A percentile compares a stretch with the other conserved stretches of the same genome.
phyloP scores from a whole-genome alignment of 2,888 invertebrate species.

The Pammene fasciana region DNA sequence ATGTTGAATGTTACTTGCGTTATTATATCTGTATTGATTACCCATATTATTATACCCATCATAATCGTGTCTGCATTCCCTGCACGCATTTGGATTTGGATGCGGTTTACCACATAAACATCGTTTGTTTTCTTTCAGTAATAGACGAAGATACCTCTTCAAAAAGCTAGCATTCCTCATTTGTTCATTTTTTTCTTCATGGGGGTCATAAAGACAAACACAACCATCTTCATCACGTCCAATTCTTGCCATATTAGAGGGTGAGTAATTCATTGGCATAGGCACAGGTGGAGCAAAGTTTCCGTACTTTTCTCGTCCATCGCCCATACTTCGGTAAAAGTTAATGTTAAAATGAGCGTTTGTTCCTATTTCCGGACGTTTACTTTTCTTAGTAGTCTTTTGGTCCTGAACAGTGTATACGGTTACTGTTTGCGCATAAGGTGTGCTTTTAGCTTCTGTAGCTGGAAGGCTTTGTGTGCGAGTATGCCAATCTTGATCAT shows the following conservation, averaged over 20 bases:
- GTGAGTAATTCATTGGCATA: background rate
- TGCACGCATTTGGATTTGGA: background rate
- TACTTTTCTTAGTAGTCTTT: background rate
- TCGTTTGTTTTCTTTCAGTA: conserved; percentile 13
- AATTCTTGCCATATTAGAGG: background rate
- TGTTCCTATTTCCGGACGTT: background rate
- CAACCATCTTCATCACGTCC: conserved; percentile 27
- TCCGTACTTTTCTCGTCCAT: conserved; percentile 10
- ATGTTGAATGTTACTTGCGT: background rate
- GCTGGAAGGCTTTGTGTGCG: background rate
- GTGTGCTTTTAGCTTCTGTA: background rate
- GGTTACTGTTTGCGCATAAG: background rate
- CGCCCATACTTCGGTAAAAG: conserved; percentile 25
- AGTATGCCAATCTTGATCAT: background rate
- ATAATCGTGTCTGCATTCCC: background rate
- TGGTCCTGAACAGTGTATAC: conserved; percentile 8
- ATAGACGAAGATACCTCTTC: conserved; percentile 9
- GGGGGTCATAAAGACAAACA: conserved; percentile 10
- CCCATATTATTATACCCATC: background rate
- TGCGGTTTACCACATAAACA: conserved; percentile 3
- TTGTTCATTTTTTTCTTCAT: background rate
- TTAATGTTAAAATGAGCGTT: conserved; percentile 10
- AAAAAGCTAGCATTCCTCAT: background rate
- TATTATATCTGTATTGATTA: background rate
- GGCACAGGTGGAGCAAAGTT: background rate